A percentile compares a stretch with the other conserved stretches of the same genome.
These are phyloP conservation scores for Corydoras sp. DNA, from an alignment of 2,113 vertebrate species.

Conservation along the genomic window DNA sequence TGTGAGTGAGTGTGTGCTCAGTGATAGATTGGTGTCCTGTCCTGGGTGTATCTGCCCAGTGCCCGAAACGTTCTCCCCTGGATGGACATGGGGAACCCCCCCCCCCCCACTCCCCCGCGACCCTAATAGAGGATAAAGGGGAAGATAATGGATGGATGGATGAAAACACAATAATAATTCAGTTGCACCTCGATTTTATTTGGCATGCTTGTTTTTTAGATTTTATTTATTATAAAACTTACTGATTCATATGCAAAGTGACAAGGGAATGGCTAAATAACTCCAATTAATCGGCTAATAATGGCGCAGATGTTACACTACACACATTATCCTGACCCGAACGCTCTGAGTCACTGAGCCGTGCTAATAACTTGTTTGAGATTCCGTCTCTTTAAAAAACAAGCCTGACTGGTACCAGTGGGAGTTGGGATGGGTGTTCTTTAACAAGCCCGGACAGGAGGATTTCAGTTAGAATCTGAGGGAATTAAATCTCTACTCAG, in stretches of 20 bases:
- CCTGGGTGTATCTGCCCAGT: too few species aligned
- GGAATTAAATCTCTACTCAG: conserved; percentile 4
- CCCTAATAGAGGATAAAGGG: too few species aligned
- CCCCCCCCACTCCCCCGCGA: too few species aligned
- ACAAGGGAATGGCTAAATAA: conserved; percentile 15
- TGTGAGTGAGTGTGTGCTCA: too few species aligned
- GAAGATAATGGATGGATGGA: too few species aligned
- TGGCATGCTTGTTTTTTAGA: too few species aligned
- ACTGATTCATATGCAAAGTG: background rate
- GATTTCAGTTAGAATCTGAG: conserved; percentile 25
- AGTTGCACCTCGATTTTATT: too few species aligned
- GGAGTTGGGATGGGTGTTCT: conserved; percentile 27
- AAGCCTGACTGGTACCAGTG: conserved; percentile 24
- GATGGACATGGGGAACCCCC: too few species aligned
- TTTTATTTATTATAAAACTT: too few species aligned
- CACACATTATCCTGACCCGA: conserved; percentile 5
- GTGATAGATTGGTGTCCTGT: too few species aligned
- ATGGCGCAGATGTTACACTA: conserved; percentile 21
- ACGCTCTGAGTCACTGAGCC: conserved; percentile 13
- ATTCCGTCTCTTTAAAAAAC: conserved; percentile 30
- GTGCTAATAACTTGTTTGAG: conserved; percentile 10
- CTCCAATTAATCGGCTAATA: conserved; percentile 15
- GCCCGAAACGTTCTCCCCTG: too few species aligned
- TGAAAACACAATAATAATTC: too few species aligned
- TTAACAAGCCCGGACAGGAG: conserved; percentile 39